Evolutionary conservation across 2,888 invertebrate genomes (phyloP).

Genomic region (Trissoscelio sp.): DNA sequence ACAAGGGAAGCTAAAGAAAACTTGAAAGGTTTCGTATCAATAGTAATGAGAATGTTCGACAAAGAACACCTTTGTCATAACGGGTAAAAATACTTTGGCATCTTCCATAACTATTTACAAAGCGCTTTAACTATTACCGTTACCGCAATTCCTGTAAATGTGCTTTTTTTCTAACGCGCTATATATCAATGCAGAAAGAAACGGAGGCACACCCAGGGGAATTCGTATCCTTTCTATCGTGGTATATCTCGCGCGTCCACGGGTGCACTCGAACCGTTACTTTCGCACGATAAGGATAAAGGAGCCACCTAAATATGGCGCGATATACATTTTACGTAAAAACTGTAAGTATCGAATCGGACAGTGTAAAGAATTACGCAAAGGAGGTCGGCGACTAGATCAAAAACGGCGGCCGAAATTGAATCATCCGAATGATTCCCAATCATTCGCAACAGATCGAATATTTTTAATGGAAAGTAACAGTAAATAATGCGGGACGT

Average conservation of each 20-base stretch:
- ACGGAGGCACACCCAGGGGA: conserved; percentile 63
- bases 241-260: conserved; percentile 56
- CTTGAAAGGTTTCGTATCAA: too few relatives aligned
- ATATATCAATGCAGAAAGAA: conserved; percentile 62
- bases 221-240: conserved; percentile 64
- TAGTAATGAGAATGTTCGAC: too few relatives aligned
- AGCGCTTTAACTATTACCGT: conserved; percentile 60
- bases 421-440: neutral
- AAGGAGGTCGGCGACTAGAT: conserved; percentile 1
- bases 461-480: conserved; percentile 13
- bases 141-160: conserved; percentile 65
- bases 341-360: conserved; percentile 35
- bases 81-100: conserved; percentile 17
- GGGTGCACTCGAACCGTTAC: conserved; percentile 61
- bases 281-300: conserved; percentile 57
- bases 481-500: conserved; percentile 36
- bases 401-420: neutral
- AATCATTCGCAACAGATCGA: conserved; percentile 1
- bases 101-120: conserved; percentile 32
- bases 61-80: conserved; percentile 59
- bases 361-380: neutral
- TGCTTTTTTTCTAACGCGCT: conserved; percentile 56
- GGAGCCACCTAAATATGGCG: conserved; percentile 42
- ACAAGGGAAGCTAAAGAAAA: too few relatives aligned
- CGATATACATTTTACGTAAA: conserved; percentile 44